These are phyloP conservation scores for Bombycilla garrulus DNA, from an alignment of 2,113 vertebrate species.

Conservation along the genomic window DNA sequence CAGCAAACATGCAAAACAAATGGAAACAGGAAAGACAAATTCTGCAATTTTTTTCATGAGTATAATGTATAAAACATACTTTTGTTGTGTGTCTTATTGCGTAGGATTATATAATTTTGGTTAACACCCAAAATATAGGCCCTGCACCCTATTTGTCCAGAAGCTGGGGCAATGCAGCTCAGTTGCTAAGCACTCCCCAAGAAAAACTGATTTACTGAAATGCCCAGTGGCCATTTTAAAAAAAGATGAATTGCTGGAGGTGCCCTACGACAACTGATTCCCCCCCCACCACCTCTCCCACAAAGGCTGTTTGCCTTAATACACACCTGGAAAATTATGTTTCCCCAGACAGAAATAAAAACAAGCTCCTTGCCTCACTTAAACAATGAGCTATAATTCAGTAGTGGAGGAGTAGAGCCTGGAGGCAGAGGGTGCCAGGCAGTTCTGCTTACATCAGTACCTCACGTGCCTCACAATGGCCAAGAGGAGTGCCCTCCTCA, in stretches of 20 bases:
- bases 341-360: not conserved
- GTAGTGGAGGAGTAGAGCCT: not conserved
- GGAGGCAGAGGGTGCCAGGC: not conserved
- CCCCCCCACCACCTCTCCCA: fast-evolving
- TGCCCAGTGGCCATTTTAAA: not conserved
- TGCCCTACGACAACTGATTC: not conserved
- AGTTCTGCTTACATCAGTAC: not conserved
- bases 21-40: not conserved
- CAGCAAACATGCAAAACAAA: not conserved
- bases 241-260: not conserved
- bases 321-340: not conserved
- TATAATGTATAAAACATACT: not conserved
- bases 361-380: not conserved
- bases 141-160: not conserved
- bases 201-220: not conserved
- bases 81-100: not conserved
- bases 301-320: not conserved
- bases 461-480: not conserved
- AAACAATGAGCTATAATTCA: not conserved
- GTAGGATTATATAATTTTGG: not conserved
- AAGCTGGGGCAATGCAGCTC: not conserved
- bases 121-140: not conserved
- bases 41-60: not conserved
- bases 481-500: not conserved
- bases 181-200: not conserved